Conservation (phyloP, 2,113 vertebrate species). For the Gallinago media region DNA sequence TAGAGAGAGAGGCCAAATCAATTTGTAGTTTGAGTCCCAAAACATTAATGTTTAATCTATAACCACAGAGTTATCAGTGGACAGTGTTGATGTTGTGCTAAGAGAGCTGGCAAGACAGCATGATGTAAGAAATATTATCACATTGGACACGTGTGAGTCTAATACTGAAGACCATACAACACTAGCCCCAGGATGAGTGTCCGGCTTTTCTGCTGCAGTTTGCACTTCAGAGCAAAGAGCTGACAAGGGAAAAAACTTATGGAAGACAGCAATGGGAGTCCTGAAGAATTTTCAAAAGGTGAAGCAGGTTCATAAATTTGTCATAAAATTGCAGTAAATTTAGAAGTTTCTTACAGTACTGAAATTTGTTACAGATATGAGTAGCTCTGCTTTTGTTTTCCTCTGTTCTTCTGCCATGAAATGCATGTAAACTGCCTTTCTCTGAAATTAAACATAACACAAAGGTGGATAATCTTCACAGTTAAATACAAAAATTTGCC, state of each 20-base stretch:
- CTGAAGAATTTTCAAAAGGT: not conserved
- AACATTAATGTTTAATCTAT: not conserved
- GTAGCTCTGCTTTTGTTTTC: not conserved
- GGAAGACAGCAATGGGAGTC: not conserved
- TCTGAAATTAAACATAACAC: not conserved
- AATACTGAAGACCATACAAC: not conserved
- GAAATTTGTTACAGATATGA: not conserved
- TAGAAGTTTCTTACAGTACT: not conserved
- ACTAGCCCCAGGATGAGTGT: not conserved
- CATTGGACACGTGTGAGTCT: not conserved
- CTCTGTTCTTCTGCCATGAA: not conserved
- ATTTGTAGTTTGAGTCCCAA: not conserved
- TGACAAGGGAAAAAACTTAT: not conserved
- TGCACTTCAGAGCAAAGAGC: not conserved
- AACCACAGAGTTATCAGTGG: not conserved
- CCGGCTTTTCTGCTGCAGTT: not conserved
- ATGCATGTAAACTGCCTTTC: not conserved
- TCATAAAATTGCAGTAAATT: not conserved
- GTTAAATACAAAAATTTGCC: not conserved
- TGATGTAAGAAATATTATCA: not conserved
- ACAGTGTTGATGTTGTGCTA: not conserved
- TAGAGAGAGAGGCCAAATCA: not conserved
- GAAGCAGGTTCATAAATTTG: not conserved
- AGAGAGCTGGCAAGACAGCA: not conserved
- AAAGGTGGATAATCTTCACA: not conserved